Evolutionary conservation across 2,113 vertebrate species (phyloP).

Genomic region (Ondatra zibethicus): DNA sequence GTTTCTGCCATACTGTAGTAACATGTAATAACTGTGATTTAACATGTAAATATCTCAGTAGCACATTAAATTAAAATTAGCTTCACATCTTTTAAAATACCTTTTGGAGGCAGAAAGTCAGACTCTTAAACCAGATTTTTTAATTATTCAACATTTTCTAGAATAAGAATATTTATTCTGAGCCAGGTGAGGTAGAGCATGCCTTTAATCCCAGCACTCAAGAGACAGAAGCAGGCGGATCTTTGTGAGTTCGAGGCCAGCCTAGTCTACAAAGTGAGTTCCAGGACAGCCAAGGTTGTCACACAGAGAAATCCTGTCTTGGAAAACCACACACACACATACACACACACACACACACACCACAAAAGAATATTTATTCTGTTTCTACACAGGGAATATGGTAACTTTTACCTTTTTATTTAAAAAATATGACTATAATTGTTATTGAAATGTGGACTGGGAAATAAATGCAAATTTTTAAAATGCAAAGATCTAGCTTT

Average conservation of each 20-base stretch:
- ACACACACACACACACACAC: background rate
- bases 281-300: background rate
- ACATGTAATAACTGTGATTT: background rate
- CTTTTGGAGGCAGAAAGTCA: background rate
- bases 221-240: background rate
- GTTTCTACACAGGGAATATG: background rate
- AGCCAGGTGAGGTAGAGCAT: rapidly evolving
- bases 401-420: background rate
- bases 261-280: background rate
- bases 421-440: background rate
- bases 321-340: background rate
- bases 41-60: background rate
- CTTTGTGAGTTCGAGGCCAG: background rate
- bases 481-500: background rate
- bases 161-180: background rate
- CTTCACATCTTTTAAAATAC: background rate
- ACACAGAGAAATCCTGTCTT: background rate
- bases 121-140: background rate
- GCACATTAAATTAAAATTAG: background rate
- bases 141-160: slow-evolving; percentile 11
- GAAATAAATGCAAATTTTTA: background rate
- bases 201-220: background rate
- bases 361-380: background rate
- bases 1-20: background rate
- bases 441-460: background rate